Conservation (phyloP, 2,888 invertebrate genomes). For the Salticus scenicus region DNA sequence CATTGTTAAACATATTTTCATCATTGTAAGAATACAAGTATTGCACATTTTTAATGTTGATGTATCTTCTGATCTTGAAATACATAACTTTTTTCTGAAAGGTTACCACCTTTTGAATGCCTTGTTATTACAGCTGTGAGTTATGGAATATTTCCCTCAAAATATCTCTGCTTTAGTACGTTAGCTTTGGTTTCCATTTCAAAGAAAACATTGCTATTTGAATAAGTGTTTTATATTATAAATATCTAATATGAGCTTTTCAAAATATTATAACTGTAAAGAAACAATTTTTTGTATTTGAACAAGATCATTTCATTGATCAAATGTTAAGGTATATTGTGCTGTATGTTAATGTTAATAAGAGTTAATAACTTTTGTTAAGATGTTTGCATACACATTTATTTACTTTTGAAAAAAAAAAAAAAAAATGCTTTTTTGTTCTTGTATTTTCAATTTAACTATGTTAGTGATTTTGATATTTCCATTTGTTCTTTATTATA, state of each 20-base stretch:
- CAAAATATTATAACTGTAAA: slow-evolving; percentile 35
- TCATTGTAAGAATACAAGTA: slow-evolving; percentile 39
- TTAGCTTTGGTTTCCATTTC: slow-evolving; percentile 8
- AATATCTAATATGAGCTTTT: slow-evolving; percentile 54
- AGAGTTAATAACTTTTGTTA: slow-evolving; percentile 12
- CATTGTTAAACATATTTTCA: slow-evolving; percentile 54
- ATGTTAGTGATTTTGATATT: not conserved
- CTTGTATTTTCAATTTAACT: not conserved
- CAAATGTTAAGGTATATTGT: slow-evolving; percentile 44
- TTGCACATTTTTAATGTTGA: slow-evolving; percentile 56
- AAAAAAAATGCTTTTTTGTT: not conserved
- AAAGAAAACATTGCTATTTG: slow-evolving; percentile 8
- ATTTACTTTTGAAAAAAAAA: not conserved
- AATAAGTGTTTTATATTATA: slow-evolving; percentile 49
- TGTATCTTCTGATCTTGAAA: slow-evolving; percentile 38
- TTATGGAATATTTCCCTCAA: slow-evolving; percentile 8
- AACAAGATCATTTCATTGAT: slow-evolving; percentile 49
- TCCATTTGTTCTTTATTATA: not conserved
- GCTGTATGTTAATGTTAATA: slow-evolving; percentile 41
- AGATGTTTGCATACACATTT: not conserved
- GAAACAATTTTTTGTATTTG: slow-evolving; percentile 41
- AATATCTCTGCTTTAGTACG: slow-evolving; percentile 9
- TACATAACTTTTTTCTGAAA: slow-evolving; percentile 37
- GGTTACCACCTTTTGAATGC: slow-evolving; percentile 41
- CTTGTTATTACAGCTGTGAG: slow-evolving; percentile 27